Evolutionary conservation across 2,888 invertebrate genomes (phyloP), one percentile per base, ranked within the genome.

Genomic region (Thysanoteuthis rhombus): DNA sequence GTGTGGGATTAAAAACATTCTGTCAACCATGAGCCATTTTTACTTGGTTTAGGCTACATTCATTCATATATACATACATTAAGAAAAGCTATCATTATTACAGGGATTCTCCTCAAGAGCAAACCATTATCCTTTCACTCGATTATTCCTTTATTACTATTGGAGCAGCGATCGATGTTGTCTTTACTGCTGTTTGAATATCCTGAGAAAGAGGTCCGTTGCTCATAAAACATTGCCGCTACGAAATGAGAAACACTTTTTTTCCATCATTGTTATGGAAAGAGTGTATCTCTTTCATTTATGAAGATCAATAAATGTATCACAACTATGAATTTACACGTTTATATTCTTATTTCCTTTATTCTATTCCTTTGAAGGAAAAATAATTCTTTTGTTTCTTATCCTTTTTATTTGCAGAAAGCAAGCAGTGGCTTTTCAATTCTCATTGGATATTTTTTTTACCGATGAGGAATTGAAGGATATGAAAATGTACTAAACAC

Each of bases 221-320:
- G 75, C 75, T 32, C 75, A 75, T 75, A 75, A 75, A 75, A 75
- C 75, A 75, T n/a, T 32, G 75, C 75, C 5, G n/a, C 75, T n/a
- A n/a, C 75, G n/a, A 75, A 75, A n/a, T 58, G n/a, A 32, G 75
- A 75, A 75, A 32, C 75, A 32, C 8, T 75, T 75, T 75, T 75
- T 75, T 75, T 75, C n/a, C n/a, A 75, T 75, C 75, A 75, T 75
- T 75, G n/a, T 75, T 75, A 75, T 75, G 75, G 75, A 75, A 75
- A 75, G n/a, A n/a, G 32, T 10, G 75, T 75, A n/a, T 75, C 75
- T 75, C 75, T 28, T 58, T 58, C 58, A n/a, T 75, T 75, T 75
- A 75, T 75, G n/a, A 1, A n/a, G n/a, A 75, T 75, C 75, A 75
- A 75, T 75, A n/a, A 75, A 75, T 75, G 32, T 75, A n/a, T 75